These are phyloP conservation scores for Bombyx mori DNA, from an alignment of 1,140 invertebrate species.

Conservation along the genomic window ASM3026992v2 NC_085110.1:7682001-7682500, in stretches of 20 bases:
- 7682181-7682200: too few species aligned
- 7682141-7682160: too few species aligned
- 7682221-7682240: background rate
- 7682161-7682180: too few species aligned
- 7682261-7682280: background rate
- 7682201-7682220: too few species aligned
- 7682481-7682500: slow-evolving; percentile 83
- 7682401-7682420: slow-evolving; percentile 80
- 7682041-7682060: too few species aligned
- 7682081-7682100: too few species aligned
- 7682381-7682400: slow-evolving; percentile 81
- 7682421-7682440: slow-evolving; percentile 80
- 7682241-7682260: background rate
- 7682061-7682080: too few species aligned
- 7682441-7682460: slow-evolving; percentile 87
- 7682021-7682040: background rate
- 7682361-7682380: slow-evolving; percentile 84
- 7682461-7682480: slow-evolving; percentile 86
- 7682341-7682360: slow-evolving; percentile 89
- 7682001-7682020: slow-evolving; percentile 27
- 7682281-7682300: slow-evolving; percentile 72
- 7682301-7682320: slow-evolving; percentile 84
- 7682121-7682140: too few species aligned
- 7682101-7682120: too few species aligned
- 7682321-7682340: slow-evolving; percentile 93